Conservation (phyloP, 2,888 invertebrate species). For the Cerastis leucographa region DNA sequence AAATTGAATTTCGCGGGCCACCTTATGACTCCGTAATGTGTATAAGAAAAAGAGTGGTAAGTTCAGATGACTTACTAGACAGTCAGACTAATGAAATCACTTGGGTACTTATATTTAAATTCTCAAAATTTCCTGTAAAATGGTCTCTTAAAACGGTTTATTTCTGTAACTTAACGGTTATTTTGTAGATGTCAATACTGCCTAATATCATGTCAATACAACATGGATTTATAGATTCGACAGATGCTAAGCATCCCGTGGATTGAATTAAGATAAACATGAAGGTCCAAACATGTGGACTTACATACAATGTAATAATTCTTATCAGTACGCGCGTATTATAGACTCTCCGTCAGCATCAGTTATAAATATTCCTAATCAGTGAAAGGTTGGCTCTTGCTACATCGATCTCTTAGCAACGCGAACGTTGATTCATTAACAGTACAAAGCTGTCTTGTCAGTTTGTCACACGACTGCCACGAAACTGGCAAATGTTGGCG, state of each 20-base stretch:
- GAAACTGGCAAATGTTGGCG: neutral
- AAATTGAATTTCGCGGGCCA: too few relatives aligned
- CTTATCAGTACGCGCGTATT: slow-evolving; percentile 26
- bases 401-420: neutral
- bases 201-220: too few relatives aligned
- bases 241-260: neutral
- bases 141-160: neutral
- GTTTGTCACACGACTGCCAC: neutral
- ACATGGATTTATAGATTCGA: neutral
- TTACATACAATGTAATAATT: slow-evolving; percentile 22
- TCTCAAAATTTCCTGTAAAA: neutral
- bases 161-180: neutral
- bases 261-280: neutral
- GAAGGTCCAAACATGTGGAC: slow-evolving; percentile 1
- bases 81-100: neutral
- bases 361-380: slow-evolving; percentile 12
- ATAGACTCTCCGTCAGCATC: slow-evolving; percentile 1
- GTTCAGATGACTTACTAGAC: neutral
- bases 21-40: too few relatives aligned
- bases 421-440: neutral
- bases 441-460: neutral
- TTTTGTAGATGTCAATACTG: neutral
- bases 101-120: neutral
- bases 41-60: neutral
- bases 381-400: neutral